phyloP scores from a whole-genome alignment of 2,888 invertebrate species.

The Hypselothyrea guttata region DNA sequence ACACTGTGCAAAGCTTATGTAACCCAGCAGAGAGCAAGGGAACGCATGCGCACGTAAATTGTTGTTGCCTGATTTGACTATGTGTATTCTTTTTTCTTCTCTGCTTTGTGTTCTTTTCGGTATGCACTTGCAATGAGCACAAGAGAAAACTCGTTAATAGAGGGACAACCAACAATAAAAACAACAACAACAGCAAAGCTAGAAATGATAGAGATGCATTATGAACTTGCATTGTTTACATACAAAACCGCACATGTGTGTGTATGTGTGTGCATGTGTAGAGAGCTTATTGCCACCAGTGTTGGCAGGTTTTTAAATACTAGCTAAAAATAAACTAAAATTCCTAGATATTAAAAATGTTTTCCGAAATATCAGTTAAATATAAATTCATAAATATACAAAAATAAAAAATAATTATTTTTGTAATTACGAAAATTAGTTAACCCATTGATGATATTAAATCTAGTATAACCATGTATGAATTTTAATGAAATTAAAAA shows the following conservation, averaged over 20 bases:
- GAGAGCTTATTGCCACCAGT: conserved; percentile 19
- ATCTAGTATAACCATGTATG: no score
- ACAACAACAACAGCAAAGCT: no score
- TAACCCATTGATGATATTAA: no score
- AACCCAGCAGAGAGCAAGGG: conserved; percentile 39
- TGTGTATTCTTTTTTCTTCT: conserved; percentile 33
- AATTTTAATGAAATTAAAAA: no score
- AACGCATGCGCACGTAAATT: conserved; percentile 58
- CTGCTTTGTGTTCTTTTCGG: conserved; percentile 38
- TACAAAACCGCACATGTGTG: conserved; percentile 21
- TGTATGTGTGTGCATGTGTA: conserved; percentile 6
- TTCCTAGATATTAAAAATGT: no score
- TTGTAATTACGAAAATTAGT: no score
- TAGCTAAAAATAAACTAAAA: no score
- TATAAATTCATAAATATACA: no score
- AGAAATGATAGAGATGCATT: conserved; percentile 26
- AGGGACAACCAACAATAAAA: no score
- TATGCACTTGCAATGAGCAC: conserved; percentile 37
- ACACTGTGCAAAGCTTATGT: conserved; percentile 39
- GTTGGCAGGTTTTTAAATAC: no score
- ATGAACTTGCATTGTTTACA: conserved; percentile 61
- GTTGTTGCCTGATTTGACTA: conserved; percentile 18
- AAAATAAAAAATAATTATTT: no score
- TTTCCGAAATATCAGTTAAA: no score
- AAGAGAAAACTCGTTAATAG: conserved; percentile 37